A percentile compares a stretch with the other conserved stretches of the same genome.
Evolutionary conservation across 2,888 invertebrate species (phyloP).

Genomic region (Teinopalpus imperialis): DNA sequence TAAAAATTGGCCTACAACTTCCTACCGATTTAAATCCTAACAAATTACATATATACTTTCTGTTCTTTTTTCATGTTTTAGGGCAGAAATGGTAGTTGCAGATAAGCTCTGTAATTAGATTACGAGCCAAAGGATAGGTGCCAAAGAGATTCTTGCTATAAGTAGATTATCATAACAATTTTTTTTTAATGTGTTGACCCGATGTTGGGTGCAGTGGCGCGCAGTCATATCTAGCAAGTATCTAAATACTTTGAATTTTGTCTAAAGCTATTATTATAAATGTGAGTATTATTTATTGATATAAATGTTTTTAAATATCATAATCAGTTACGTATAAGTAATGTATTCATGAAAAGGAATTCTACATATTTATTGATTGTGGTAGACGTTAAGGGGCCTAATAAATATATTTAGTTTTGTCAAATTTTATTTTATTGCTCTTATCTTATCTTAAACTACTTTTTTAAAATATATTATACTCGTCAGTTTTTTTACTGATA

Average conservation of each 20-base stretch:
- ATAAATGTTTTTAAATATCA: background rate
- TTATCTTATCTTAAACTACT: background rate
- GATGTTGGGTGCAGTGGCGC: background rate
- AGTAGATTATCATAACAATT: constrained; percentile 24
- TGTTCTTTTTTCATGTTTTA: constrained; percentile 2
- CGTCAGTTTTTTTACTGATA: no score
- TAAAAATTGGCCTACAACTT: background rate
- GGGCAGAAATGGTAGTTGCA: constrained; percentile 16
- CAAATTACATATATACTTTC: background rate
- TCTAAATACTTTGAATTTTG: constrained; percentile 2
- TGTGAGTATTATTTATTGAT: background rate
- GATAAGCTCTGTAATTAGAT: constrained; percentile 25
- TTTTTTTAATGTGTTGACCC: background rate
- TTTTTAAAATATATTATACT: no score
- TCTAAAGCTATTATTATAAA: constrained; percentile 4
- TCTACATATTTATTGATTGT: background rate
- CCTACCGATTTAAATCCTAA: background rate
- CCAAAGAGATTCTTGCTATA: constrained; percentile 41
- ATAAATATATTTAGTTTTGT: background rate
- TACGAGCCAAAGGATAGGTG: constrained; percentile 45
- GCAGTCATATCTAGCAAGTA: constrained; percentile 7
- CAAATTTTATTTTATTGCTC: constrained; percentile 8
- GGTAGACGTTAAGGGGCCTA: constrained; percentile 1
- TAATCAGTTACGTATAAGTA: background rate
- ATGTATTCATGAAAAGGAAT: background rate